Conservation (phyloP, 2,888 invertebrate genomes). For the Vesta saturnalis region DNA sequence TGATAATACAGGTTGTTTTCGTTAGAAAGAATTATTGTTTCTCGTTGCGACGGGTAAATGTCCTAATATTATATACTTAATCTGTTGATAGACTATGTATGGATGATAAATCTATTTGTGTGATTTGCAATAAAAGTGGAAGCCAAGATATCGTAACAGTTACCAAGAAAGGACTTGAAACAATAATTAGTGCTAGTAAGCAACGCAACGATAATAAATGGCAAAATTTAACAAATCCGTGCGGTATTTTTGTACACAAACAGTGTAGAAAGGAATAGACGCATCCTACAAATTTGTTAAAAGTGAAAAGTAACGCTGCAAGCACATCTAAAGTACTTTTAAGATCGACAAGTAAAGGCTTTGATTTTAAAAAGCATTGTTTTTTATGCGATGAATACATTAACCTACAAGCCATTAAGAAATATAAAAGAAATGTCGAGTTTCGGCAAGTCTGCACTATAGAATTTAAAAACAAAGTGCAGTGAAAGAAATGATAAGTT, state of each 20-base stretch:
- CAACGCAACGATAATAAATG: background rate
- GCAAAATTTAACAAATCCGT: background rate
- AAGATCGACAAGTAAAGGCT: background rate
- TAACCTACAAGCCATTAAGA: background rate
- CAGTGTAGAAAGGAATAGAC: background rate
- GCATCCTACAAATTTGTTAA: background rate
- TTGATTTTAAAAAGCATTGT: background rate
- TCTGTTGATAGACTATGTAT: background rate
- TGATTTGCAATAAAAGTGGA: background rate
- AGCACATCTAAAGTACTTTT: background rate
- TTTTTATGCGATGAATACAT: background rate
- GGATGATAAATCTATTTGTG: background rate
- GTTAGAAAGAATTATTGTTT: background rate
- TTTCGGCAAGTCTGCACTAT: background rate
- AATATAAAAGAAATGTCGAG: background rate
- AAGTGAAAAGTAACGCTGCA: background rate
- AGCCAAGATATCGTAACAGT: background rate
- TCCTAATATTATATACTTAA: background rate
- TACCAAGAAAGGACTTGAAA: background rate
- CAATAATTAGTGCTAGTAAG: background rate
- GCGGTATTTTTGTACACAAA: background rate
- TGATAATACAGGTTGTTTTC: background rate
- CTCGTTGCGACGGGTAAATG: background rate
- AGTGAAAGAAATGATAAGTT: background rate
- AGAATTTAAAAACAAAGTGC: background rate